phyloP scores from a whole-genome alignment of 2,888 invertebrate species.

The Chironomus riparius region DNA sequence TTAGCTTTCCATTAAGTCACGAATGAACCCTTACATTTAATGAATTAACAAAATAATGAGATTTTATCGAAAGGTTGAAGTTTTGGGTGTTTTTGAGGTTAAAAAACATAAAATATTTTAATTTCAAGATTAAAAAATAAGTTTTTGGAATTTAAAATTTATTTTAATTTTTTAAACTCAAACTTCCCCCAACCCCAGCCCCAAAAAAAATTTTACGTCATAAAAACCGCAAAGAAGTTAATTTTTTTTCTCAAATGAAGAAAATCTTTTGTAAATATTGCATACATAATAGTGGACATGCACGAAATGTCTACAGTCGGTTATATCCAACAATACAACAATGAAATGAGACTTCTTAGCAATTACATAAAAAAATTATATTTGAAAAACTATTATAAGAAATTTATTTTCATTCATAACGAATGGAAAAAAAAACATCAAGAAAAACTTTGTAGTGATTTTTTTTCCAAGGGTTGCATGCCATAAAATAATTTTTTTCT shows the following conservation, averaged over 20 bases:
- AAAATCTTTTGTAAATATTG: neutral
- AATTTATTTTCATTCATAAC: neutral
- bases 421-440: neutral
- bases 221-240: neutral
- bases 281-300: neutral
- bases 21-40: neutral
- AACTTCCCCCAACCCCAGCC: too few relatives aligned
- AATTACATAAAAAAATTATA: neutral
- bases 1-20: slow-evolving; percentile 4
- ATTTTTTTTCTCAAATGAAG: neutral
- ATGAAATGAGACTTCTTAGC: neutral
- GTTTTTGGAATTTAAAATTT: too few relatives aligned
- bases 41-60: too few relatives aligned
- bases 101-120: too few relatives aligned
- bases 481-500: neutral
- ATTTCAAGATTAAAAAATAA: too few relatives aligned
- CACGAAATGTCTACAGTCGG: neutral
- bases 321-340: neutral
- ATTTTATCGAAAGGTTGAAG: neutral
- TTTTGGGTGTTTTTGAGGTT: neutral
- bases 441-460: neutral
- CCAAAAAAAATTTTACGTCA: neutral
- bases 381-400: neutral
- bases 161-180: too few relatives aligned
- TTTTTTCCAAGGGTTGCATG: neutral